phyloP scores from a whole-genome alignment of 2,797 vertebrate species.

The Melanotaenia pygmaea region DNA sequence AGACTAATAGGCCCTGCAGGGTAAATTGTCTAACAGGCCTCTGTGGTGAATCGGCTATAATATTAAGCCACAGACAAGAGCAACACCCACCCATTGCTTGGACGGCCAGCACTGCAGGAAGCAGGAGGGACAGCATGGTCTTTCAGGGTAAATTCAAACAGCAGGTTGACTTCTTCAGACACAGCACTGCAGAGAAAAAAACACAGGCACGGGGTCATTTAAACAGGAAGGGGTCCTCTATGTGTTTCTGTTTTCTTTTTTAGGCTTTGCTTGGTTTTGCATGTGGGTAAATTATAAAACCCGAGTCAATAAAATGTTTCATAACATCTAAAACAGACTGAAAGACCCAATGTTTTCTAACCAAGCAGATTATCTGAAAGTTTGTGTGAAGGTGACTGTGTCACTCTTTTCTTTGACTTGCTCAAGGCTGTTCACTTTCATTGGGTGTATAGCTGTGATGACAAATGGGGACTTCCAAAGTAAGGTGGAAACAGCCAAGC shows the following conservation, averaged over 20 bases:
- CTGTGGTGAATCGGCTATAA: constrained; percentile 54
- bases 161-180: constrained; percentile 63
- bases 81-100: constrained; percentile 78
- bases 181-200: constrained; percentile 46
- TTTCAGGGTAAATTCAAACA: constrained; percentile 54
- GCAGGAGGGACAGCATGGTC: constrained; percentile 79
- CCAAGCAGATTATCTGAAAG: constrained; percentile 18
- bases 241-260: constrained; percentile 10
- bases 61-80: constrained; percentile 39
- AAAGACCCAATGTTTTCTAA: neutral
- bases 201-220: constrained; percentile 32
- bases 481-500: constrained; percentile 63
- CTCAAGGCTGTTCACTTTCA: constrained; percentile 38
- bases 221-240: neutral
- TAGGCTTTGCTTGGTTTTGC: neutral
- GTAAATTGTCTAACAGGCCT: constrained; percentile 58
- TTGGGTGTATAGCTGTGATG: constrained; percentile 40
- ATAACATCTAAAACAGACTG: neutral
- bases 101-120: constrained; percentile 71
- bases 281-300: constrained; percentile 1
- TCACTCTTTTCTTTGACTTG: constrained; percentile 13
- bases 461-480: constrained; percentile 66
- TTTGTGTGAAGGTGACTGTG: constrained; percentile 38
- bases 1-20: constrained; percentile 56
- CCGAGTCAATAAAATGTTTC: constrained; percentile 6